A percentile compares a stretch with the other conserved stretches of the same genome.
phyloP scores from a whole-genome alignment of 2,888 invertebrate genomes.

The Anagyrus pseudococci region DNA sequence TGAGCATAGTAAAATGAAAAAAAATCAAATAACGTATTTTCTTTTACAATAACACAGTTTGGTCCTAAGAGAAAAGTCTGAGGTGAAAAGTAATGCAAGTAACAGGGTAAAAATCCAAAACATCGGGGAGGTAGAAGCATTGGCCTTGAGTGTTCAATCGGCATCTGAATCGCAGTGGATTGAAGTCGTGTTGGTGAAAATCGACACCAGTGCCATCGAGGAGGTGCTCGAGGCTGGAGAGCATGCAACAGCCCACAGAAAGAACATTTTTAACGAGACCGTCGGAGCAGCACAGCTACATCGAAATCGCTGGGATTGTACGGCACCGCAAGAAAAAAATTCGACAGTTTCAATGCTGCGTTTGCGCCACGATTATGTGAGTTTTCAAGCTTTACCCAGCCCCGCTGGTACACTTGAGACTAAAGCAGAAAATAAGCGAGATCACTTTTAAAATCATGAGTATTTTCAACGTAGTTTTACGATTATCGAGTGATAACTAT shows the following conservation, averaged over 20 bases:
- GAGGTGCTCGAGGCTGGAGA: too few relatives aligned
- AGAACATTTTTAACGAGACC: slow-evolving; percentile 63
- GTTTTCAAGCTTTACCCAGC: slow-evolving; percentile 52
- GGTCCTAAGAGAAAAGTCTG: not conserved
- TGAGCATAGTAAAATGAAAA: too few relatives aligned
- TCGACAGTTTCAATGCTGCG: slow-evolving; percentile 73
- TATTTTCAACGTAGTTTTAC: slow-evolving; percentile 2
- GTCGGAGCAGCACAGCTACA: slow-evolving; percentile 61
- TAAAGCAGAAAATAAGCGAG: not conserved
- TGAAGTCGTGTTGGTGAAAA: too few relatives aligned
- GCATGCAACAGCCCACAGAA: slow-evolving; percentile 56
- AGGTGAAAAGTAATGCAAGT: not conserved
- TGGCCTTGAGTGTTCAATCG: slow-evolving; percentile 14
- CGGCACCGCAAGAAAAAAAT: slow-evolving; percentile 61
- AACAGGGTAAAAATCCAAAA: slow-evolving; percentile 7
- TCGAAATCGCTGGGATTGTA: slow-evolving; percentile 64
- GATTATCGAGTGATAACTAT: slow-evolving; percentile 25
- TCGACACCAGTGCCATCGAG: too few relatives aligned
- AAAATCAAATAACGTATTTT: too few relatives aligned
- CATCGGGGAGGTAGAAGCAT: not conserved
- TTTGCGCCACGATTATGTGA: slow-evolving; percentile 75
- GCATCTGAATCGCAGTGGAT: too few relatives aligned
- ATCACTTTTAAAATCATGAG: not conserved
- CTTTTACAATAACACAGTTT: too few relatives aligned
- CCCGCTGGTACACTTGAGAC: not conserved